Conservation (phyloP, 2,113 vertebrate species). For the Numenius arquata region DNA sequence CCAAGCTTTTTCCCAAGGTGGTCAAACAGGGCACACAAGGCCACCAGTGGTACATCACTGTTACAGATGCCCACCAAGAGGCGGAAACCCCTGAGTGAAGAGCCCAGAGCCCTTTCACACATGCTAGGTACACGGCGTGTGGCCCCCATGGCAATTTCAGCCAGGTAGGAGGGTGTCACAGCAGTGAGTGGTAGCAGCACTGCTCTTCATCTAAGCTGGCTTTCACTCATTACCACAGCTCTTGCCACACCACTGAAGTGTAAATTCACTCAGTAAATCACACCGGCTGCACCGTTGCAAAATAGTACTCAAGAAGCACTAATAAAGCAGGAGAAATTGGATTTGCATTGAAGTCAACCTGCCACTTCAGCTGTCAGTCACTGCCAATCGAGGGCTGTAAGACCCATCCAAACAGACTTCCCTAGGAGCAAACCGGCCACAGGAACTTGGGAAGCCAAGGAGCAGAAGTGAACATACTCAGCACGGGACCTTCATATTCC, state of each 20-base stretch:
- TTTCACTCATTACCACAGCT: slow-evolving; percentile 43
- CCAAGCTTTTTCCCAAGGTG: neutral
- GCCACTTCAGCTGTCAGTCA: slow-evolving; percentile 36
- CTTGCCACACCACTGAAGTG: slow-evolving; percentile 38
- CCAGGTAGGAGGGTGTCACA: neutral
- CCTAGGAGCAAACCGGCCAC: neutral
- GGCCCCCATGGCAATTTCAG: neutral
- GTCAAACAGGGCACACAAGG: neutral
- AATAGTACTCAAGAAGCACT: slow-evolving; percentile 38
- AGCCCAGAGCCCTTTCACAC: neutral
- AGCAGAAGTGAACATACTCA: neutral
- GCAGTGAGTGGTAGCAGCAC: neutral
- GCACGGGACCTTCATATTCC: neutral
- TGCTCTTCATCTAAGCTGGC: slow-evolving; percentile 27
- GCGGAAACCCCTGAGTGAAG: neutral
- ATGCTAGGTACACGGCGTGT: fast-evolving
- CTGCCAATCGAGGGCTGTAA: neutral
- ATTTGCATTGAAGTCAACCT: slow-evolving; percentile 44
- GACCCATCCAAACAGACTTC: neutral
- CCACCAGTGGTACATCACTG: neutral
- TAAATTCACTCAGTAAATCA: slow-evolving; percentile 52
- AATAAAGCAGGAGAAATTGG: slow-evolving; percentile 42
- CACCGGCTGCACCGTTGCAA: neutral
- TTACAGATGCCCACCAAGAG: neutral
- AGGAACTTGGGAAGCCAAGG: neutral